These are phyloP conservation scores for Brachyopa scutellaris DNA, from an alignment of 2,888 invertebrate genomes.

Conservation along the genomic window DNA sequence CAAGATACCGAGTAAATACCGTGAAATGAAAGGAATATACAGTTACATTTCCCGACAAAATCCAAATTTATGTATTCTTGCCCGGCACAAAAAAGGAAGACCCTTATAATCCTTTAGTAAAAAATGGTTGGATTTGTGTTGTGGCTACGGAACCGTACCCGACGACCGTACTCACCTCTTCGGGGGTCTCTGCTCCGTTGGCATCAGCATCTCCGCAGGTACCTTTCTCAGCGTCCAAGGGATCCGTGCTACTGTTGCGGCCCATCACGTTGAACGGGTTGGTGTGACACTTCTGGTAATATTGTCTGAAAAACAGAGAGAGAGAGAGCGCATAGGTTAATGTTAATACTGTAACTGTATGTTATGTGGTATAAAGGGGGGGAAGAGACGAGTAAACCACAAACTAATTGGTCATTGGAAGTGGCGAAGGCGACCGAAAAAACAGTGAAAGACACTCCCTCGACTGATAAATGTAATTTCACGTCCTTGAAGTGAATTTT, in stretches of 20 bases:
- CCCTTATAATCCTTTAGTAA: slow-evolving; percentile 49
- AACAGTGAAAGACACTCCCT: slow-evolving; percentile 39
- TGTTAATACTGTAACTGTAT: slow-evolving; percentile 41
- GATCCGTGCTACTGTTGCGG: slow-evolving; percentile 66
- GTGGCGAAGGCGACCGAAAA: slow-evolving; percentile 15
- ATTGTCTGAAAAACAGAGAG: slow-evolving; percentile 67
- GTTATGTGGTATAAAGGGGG: slow-evolving; percentile 12
- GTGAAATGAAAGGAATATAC: slow-evolving; percentile 36
- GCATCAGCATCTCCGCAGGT: slow-evolving; percentile 76
- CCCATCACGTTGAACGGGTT: slow-evolving; percentile 69
- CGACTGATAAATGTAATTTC: slow-evolving; percentile 64
- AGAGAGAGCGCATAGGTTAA: slow-evolving; percentile 53
- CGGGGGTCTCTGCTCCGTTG: slow-evolving; percentile 73
- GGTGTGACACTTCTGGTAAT: slow-evolving; percentile 74
- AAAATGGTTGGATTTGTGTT: slow-evolving; percentile 51
- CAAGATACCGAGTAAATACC: slow-evolving; percentile 65
- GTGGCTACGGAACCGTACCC: slow-evolving; percentile 16
- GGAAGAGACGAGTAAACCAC: slow-evolving; percentile 20
- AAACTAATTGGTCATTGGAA: slow-evolving; percentile 66
- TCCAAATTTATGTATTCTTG: slow-evolving; percentile 57
- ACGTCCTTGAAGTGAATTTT: slow-evolving; percentile 70
- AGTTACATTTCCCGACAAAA: slow-evolving; percentile 37
- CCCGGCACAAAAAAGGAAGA: background rate
- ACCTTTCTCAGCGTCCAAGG: slow-evolving; percentile 72
- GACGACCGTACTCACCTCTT: slow-evolving; percentile 60